A percentile compares a stretch with the other conserved stretches of the same genome.
phyloP scores from a whole-genome alignment of 2,113 vertebrate species.

The Calidris pygmaea region DNA sequence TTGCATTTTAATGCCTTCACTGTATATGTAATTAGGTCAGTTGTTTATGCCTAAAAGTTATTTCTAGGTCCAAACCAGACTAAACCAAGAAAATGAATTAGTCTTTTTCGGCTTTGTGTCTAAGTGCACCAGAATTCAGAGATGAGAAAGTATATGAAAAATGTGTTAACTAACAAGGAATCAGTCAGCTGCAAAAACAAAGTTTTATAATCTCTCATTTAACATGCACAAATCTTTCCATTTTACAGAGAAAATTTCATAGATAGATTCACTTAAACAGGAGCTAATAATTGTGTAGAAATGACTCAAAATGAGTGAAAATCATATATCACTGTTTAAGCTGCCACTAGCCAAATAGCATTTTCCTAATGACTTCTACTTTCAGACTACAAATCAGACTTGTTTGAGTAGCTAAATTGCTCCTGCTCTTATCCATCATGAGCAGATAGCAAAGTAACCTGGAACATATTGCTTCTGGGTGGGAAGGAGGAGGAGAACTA shows the following conservation, averaged over 20 bases:
- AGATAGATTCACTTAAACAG: constrained; percentile 7
- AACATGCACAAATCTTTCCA: constrained; percentile 27
- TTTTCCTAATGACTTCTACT: constrained; percentile 45
- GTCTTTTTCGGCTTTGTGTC: constrained; percentile 6
- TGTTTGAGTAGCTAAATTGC: constrained; percentile 37
- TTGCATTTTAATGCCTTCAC: constrained; percentile 38
- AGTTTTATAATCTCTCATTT: constrained; percentile 37
- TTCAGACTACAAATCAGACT: constrained; percentile 40
- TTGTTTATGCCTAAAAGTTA: constrained; percentile 55
- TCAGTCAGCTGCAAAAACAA: constrained; percentile 43
- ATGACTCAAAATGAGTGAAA: constrained; percentile 40
- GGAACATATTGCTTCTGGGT: neutral
- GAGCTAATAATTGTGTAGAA: constrained; percentile 17
- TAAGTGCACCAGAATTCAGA: constrained; percentile 13
- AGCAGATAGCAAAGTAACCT: constrained; percentile 3
- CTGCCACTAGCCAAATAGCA: constrained; percentile 16
- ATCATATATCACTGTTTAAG: constrained; percentile 45
- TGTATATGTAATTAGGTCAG: constrained; percentile 49
- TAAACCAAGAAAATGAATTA: constrained; percentile 44
- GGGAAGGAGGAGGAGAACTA: neutral
- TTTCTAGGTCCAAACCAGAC: constrained; percentile 47
- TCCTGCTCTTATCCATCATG: neutral
- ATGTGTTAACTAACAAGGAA: constrained; percentile 28
- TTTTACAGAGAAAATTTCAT: constrained; percentile 34
- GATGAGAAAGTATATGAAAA: constrained; percentile 18